Base-by-base conservation (phyloP, 2,797 vertebrate species). In the Acipenser ruthenus region DNA sequence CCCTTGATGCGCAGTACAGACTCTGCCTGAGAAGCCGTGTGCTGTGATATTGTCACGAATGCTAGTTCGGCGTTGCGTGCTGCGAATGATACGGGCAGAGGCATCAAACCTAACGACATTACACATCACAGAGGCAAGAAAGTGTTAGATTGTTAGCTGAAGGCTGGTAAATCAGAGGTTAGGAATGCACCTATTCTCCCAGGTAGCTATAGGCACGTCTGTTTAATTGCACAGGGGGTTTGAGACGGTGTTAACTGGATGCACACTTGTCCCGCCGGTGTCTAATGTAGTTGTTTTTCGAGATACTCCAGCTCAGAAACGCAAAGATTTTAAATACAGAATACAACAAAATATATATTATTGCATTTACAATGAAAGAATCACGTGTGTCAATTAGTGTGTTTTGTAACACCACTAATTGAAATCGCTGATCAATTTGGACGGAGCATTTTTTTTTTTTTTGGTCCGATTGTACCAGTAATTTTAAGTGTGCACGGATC, bases 301-400 rank as follows among this genome's bases (percentile, higher is more conserved):
- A 5, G 5, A 37, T 37, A 18, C 18, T 37, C 37, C 37, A 37
- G 37, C 5, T 37, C 37, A 5, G 37, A 37, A 37, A 37, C 37
- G 4, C 4, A 5, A 37, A 37, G 37, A 37, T 37, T 37, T 37
- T 37, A 37, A 37, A 60, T 64, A 13, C 67, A 52, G 60, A 49
- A 58, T 50, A 62, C 56, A 61, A 51, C 47, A 0, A 53, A 12
- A 63, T 18, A 18, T 18, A 12, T 70, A 53, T 8, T 64, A 7
- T 37, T 37, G 64, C 53, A 60, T 75, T 74, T 64, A 66, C 69
- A 74, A 70, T 67, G 68, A 77, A 78, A 67, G 69, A 78, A 77
- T 86, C 80, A 83, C 82, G 83, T 73, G 79, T 74, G 72, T 74
- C 23, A 60, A 60, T 68, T 75, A n/a, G 71, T 64, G 23, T 63